Evolutionary conservation across 2,113 vertebrate species (phyloP).

Genomic region (Pandion haliaetus): DNA sequence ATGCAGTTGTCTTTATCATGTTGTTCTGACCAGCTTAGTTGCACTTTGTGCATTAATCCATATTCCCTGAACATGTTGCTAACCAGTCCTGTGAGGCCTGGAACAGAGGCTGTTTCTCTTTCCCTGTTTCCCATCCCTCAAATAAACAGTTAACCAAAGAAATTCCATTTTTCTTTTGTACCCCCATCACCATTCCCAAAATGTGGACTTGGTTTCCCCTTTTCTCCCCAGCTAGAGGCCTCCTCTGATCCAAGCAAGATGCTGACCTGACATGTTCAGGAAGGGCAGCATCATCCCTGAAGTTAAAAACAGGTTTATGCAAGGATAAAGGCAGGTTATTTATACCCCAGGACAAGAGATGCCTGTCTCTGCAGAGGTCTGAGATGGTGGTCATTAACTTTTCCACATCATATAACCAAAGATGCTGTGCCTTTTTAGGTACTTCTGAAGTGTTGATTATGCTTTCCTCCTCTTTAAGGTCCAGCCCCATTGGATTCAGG

Average conservation of each 20-base stretch:
- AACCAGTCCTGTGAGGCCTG: not conserved
- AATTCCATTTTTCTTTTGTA: not conserved
- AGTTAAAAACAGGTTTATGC: not conserved
- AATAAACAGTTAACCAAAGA: not conserved
- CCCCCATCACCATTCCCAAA: not conserved
- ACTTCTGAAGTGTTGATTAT: not conserved
- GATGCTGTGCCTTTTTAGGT: not conserved
- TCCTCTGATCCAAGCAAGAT: not conserved
- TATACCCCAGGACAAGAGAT: not conserved
- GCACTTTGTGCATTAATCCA: not conserved
- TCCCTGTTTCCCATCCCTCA: not conserved
- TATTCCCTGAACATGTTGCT: not conserved
- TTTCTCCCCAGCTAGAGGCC: not conserved
- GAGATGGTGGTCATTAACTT: not conserved
- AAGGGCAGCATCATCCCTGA: not conserved
- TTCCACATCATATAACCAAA: not conserved
- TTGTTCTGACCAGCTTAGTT: not conserved
- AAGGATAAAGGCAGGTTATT: not conserved
- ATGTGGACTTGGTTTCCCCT: not conserved
- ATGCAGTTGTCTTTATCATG: not conserved
- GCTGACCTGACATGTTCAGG: not conserved
- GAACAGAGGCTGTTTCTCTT: not conserved
- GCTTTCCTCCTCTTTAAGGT: not conserved
- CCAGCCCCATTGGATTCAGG: not conserved
- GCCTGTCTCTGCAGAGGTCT: not conserved